Evolutionary conservation across 2,797 vertebrate genomes (phyloP).

Genomic region (Iguana delicatissima): DNA sequence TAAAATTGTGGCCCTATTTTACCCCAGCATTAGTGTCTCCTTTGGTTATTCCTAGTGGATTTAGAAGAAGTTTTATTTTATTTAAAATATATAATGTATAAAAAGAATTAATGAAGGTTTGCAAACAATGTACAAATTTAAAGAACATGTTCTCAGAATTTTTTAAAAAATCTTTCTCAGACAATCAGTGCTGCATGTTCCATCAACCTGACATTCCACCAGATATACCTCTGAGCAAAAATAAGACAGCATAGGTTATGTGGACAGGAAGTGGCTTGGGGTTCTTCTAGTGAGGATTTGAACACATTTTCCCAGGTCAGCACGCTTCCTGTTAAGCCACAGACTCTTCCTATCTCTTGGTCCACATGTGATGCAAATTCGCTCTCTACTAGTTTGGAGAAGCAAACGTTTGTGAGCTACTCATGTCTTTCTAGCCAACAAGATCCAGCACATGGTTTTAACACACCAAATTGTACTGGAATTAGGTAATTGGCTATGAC

Average conservation of each 20-base stretch:
- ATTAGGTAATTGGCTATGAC: constrained; percentile 7
- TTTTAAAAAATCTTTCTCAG: neutral
- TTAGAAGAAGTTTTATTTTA: too few species aligned
- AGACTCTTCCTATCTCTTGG: too few species aligned
- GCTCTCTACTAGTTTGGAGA: neutral
- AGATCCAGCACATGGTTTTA: constrained; percentile 1
- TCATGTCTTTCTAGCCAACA: constrained; percentile 10
- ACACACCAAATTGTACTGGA: constrained; percentile 41
- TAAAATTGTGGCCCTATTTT: too few species aligned
- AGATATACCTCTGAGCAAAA: neutral
- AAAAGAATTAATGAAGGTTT: too few species aligned
- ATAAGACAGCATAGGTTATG: neutral
- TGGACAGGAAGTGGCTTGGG: neutral
- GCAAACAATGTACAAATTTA: neutral
- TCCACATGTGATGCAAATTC: too few species aligned
- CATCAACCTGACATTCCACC: neutral
- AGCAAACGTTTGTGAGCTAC: neutral
- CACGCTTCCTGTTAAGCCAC: too few species aligned
- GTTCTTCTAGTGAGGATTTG: neutral
- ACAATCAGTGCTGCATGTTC: neutral
- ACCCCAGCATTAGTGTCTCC: too few species aligned
- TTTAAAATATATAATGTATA: too few species aligned
- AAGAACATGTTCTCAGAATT: neutral
- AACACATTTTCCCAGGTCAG: neutral
- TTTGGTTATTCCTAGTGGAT: too few species aligned